phyloP scores from a whole-genome alignment of 2,113 vertebrate genomes.

The Hypanus sabinus region DNA sequence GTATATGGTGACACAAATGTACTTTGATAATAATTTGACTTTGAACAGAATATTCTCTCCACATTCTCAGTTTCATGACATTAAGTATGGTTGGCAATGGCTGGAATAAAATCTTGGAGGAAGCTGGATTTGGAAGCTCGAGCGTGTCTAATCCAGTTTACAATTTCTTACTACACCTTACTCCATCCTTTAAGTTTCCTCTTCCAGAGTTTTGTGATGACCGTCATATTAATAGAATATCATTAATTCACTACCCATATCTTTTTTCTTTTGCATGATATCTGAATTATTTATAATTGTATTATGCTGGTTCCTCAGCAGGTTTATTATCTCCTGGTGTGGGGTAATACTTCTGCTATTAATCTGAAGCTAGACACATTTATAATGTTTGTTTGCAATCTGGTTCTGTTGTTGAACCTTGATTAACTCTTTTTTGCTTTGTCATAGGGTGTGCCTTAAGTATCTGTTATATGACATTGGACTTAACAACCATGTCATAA shows the following conservation, averaged over 20 bases:
- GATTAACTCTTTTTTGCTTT: not conserved
- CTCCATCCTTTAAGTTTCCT: not conserved
- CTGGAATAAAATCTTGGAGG: not conserved
- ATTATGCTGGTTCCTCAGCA: not conserved
- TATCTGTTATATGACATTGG: too few species aligned
- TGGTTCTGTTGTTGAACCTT: slow-evolving; percentile 5
- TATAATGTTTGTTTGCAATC: not conserved
- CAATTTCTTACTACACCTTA: not conserved
- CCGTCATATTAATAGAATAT: not conserved
- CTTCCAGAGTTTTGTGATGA: not conserved
- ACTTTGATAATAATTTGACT: too few species aligned
- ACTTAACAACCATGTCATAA: not conserved
- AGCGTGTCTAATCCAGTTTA: not conserved
- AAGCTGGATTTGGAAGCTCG: not conserved
- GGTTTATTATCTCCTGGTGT: not conserved
- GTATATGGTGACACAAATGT: too few species aligned
- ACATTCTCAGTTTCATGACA: too few species aligned
- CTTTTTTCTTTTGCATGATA: not conserved
- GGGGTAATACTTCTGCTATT: not conserved
- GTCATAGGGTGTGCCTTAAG: not conserved
- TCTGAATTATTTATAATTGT: not conserved
- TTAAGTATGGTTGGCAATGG: not conserved
- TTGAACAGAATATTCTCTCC: too few species aligned
- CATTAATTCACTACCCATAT: not conserved
- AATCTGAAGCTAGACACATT: too few species aligned